Evolutionary conservation across 2,888 invertebrate genomes (phyloP), one percentile per base, ranked within the genome.

Genomic region (Pachycephus smyrnensis): DNA sequence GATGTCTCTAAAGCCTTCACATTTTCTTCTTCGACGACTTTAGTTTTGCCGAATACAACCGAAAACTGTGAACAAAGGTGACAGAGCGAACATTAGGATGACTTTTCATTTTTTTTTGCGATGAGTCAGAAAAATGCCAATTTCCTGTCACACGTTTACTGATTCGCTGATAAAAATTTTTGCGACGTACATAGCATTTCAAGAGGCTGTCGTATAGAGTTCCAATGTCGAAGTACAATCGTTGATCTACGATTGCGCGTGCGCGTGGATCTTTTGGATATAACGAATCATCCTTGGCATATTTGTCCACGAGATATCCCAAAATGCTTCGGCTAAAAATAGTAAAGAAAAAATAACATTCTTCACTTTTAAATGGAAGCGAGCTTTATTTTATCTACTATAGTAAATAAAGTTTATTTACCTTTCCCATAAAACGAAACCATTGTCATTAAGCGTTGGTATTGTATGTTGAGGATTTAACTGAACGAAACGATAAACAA

Each of bases 381-480:
- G 35, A 68, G 68, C 3, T 12, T 36, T 23, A n/a, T 33, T 33
- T 73, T 1, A 12, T 9, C 0, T 32, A 15, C 40, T 15, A 12
- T 15, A 1, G 15, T 4, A 55, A 23, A 23, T 23, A 30, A 9
- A 40, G 32, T 69, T 76, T 75, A 76, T 88, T 23, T 85, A 93
- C 92, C 92, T 97, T 92, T 98, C 98, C 94, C 95, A 96, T 80
- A 98, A 91, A 12, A 94, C 92, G 88, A 97, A 95, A 0, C 96
- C 97, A 87, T 96, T 95, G 92, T 98, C 98, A 81, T 96, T 95
- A 78, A 98, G 91, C 0, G 97, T 97, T 12, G 98, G 98, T 80
- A 98, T 94, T 68, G 95, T 95, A 91, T 97, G 97, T 92, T 97
- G 96, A 0, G 97, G 96, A 90, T 97, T 97, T 73, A 97, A 91